Conservation (phyloP, 2,797 vertebrate species). For the Lepidocolaptes lacrymiger region DNA sequence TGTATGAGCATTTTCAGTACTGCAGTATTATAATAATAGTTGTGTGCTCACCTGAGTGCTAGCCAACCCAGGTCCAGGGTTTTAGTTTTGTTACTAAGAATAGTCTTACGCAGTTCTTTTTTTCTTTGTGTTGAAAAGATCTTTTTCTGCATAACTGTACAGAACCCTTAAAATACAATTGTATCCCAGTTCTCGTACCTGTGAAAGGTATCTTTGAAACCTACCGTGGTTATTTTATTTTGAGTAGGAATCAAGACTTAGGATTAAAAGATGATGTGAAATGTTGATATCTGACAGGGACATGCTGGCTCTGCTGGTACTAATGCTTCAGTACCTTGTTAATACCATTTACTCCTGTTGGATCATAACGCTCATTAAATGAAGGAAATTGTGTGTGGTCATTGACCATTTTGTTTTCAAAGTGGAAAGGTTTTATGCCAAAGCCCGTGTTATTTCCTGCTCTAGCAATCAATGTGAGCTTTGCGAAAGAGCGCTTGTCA, state of each 20-base stretch:
- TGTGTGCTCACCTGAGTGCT: background rate
- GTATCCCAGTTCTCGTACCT: background rate
- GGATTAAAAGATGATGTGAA: background rate
- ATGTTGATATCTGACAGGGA: background rate
- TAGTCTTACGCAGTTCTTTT: background rate
- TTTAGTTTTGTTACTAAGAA: background rate
- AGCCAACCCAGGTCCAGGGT: no score
- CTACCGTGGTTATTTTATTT: background rate
- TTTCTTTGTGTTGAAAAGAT: background rate
- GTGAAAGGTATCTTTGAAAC: background rate
- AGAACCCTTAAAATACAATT: background rate
- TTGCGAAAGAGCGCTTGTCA: background rate
- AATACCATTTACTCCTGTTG: background rate
- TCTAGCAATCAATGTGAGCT: background rate
- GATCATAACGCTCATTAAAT: background rate
- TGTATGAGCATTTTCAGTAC: background rate
- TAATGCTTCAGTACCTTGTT: background rate
- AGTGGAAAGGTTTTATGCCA: background rate
- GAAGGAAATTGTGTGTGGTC: background rate
- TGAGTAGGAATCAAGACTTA: background rate
- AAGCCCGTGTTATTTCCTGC: background rate
- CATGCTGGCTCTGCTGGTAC: background rate
- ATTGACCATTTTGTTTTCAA: background rate
- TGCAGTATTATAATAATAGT: fast-evolving
- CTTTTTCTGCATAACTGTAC: background rate